Evolutionary conservation across 1,140 invertebrate species (phyloP).

Genomic region (Agrilus planipennis): DNA sequence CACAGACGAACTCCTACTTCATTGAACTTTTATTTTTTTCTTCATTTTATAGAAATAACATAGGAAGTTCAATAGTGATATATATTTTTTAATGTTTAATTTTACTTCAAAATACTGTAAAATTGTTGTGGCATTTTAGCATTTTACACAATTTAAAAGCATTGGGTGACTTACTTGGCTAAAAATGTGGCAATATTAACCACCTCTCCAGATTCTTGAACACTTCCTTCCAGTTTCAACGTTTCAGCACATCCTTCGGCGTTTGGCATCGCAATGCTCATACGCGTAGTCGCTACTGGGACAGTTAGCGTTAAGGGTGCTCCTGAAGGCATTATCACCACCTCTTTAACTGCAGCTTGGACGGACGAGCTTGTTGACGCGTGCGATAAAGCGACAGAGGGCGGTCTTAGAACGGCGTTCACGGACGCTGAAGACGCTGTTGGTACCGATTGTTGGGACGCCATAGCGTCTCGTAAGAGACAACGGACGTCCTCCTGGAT

Average conservation of each 20-base stretch:
- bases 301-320: constrained; percentile 56
- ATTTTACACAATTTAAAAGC: no score
- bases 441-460: constrained; percentile 34
- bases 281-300: constrained; percentile 41
- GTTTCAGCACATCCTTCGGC: constrained; percentile 23
- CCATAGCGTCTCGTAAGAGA: constrained; percentile 88
- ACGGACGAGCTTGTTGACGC: constrained; percentile 25
- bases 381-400: constrained; percentile 27
- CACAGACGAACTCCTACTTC: no score
- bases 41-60: no score
- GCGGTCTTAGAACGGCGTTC: constrained; percentile 43
- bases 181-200: constrained; percentile 54
- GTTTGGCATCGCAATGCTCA: constrained; percentile 18
- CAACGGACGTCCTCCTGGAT: constrained; percentile 89
- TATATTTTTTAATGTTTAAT: neutral
- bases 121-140: no score
- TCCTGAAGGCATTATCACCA: constrained; percentile 68
- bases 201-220: constrained; percentile 34
- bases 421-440: constrained; percentile 22
- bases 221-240: constrained; percentile 14
- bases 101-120: no score
- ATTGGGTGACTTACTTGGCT: constrained; percentile 38
- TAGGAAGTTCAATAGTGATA: constrained; percentile 1
- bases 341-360: constrained; percentile 43
- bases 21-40: neutral